Evolutionary conservation across 2,888 invertebrate species (phyloP).

Genomic region (Neoscelio sp.): DNA sequence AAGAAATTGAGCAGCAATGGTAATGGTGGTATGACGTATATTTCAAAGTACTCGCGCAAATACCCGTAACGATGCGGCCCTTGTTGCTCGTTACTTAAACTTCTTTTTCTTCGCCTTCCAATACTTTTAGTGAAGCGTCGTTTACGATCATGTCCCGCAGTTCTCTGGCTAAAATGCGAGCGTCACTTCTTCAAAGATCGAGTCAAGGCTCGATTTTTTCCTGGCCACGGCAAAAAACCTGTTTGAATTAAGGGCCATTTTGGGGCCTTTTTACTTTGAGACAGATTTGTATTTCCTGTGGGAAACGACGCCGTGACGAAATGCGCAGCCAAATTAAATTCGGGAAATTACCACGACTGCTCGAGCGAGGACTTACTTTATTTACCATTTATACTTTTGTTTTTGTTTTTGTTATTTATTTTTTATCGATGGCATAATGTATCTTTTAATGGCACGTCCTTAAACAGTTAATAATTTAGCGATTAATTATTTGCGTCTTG

Average conservation of each 20-base stretch:
- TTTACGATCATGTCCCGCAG: constrained; percentile 42
- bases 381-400: too few relatives aligned
- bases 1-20: constrained; percentile 63
- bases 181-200: constrained; percentile 47
- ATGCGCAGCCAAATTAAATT: constrained; percentile 5
- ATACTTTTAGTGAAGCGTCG: constrained; percentile 57
- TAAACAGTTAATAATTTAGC: too few relatives aligned
- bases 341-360: constrained; percentile 14
- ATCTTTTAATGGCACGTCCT: background rate
- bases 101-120: constrained; percentile 56
- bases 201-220: constrained; percentile 52
- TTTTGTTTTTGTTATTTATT: constrained; percentile 4
- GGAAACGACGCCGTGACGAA: constrained; percentile 30
- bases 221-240: constrained; percentile 55
- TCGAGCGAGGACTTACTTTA: background rate
- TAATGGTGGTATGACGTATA: constrained; percentile 59
- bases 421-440: background rate
- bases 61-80: constrained; percentile 64
- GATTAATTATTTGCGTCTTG: too few relatives aligned
- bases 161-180: constrained; percentile 47
- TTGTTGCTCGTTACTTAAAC: constrained; percentile 65
- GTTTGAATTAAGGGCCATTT: constrained; percentile 59
- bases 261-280: constrained; percentile 45
- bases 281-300: constrained; percentile 49
- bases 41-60: constrained; percentile 65